Conservation (phyloP, 2,888 invertebrate species). For the Synanthedon vespiformis region DNA sequence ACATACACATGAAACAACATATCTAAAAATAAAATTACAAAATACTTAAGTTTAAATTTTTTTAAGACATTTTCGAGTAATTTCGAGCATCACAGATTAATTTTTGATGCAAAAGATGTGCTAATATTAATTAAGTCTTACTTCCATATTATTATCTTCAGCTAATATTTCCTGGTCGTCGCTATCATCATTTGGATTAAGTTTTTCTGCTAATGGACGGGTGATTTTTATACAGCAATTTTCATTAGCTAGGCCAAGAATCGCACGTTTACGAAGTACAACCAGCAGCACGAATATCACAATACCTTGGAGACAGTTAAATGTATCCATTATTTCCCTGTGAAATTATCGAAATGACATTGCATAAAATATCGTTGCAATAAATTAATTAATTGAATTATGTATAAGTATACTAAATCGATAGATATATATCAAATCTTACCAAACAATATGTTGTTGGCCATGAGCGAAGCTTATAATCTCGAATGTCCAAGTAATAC, state of each 20-base stretch:
- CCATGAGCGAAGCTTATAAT: slow-evolving; percentile 66
- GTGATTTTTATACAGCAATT: slow-evolving; percentile 38
- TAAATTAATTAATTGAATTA: no score
- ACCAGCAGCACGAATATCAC: slow-evolving; percentile 74
- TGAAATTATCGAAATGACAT: background rate
- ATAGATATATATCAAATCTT: slow-evolving; percentile 10
- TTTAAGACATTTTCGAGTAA: background rate
- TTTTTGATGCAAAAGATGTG: slow-evolving; percentile 1
- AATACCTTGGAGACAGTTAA: slow-evolving; percentile 75
- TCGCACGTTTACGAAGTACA: slow-evolving; percentile 66
- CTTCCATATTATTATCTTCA: slow-evolving; percentile 52
- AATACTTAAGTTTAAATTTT: background rate
- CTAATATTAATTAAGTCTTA: slow-evolving; percentile 39
- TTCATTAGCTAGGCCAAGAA: slow-evolving; percentile 59
- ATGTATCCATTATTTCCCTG: slow-evolving; percentile 73
- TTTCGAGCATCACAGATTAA: background rate
- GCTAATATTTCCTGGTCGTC: slow-evolving; percentile 47
- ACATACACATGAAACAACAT: slow-evolving; percentile 5
- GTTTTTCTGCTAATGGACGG: slow-evolving; percentile 38
- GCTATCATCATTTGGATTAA: slow-evolving; percentile 51
- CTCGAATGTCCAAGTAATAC: slow-evolving; percentile 79
- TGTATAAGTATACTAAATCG: no score
- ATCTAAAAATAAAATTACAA: slow-evolving; percentile 4
- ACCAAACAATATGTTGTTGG: slow-evolving; percentile 50
- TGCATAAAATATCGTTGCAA: no score